Conservation (phyloP, 92 coral and sea anemone species). For the Scolanthus callimorphus region DNA sequence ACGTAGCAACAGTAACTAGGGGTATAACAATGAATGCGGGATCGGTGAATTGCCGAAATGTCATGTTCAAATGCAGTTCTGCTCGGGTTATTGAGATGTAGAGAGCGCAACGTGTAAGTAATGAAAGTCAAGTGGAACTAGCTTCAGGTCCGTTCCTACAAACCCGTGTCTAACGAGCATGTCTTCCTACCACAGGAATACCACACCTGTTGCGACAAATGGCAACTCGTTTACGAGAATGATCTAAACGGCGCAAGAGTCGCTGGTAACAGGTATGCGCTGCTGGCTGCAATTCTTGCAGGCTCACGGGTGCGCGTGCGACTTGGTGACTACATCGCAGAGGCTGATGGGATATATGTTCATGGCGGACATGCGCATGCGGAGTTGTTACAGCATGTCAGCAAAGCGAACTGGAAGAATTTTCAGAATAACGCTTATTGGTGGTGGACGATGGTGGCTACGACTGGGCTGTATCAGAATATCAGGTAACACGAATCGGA, state of each 20-base stretch:
- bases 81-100: too few relatives aligned
- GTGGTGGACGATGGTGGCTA: constrained; percentile 21
- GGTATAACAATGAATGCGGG: too few relatives aligned
- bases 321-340: constrained; percentile 28
- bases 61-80: too few relatives aligned
- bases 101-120: too few relatives aligned
- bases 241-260: constrained; percentile 41
- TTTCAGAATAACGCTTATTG: constrained; percentile 66
- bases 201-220: too few relatives aligned
- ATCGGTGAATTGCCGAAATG: too few relatives aligned
- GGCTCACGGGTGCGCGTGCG: constrained; percentile 73
- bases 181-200: too few relatives aligned
- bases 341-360: constrained; percentile 58
- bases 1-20: too few relatives aligned
- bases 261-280: constrained; percentile 57
- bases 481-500: constrained; percentile 16
- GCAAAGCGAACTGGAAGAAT: constrained; percentile 60
- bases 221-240: constrained; percentile 58
- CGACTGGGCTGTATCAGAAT: constrained; percentile 13
- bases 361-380: constrained; percentile 59
- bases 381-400: constrained; percentile 66
- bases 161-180: too few relatives aligned
- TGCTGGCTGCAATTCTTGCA: constrained; percentile 74
- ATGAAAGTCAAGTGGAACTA: too few relatives aligned
- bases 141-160: too few relatives aligned